Evolutionary conservation across 2,888 invertebrate species (phyloP).

Genomic region (Nesidiocoris tenuis): DNA sequence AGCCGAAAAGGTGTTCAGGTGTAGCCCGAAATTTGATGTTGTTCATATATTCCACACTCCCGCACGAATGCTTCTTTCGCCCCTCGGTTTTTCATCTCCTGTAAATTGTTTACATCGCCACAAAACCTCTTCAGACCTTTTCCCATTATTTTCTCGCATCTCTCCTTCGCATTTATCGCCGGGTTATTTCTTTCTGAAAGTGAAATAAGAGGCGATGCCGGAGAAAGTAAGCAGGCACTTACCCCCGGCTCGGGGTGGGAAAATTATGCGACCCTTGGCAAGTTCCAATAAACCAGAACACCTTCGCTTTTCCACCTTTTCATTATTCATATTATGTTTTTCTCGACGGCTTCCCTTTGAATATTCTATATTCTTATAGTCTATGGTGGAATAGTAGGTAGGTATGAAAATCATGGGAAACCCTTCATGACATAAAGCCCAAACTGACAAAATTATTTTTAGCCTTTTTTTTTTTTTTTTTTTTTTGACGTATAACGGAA

Average conservation of each 20-base stretch:
- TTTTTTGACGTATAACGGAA: no score
- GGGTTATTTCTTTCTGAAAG: neutral
- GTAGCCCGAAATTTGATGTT: neutral
- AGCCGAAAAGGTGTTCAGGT: neutral
- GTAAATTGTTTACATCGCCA: neutral
- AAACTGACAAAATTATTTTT: no score
- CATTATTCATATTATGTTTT: neutral
- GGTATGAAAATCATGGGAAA: no score
- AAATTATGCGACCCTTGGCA: neutral
- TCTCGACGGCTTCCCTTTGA: no score
- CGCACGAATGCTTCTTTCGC: neutral
- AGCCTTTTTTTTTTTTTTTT: no score
- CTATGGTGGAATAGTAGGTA: no score
- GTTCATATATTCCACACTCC: neutral
- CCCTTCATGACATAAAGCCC: no score
- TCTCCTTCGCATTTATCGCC: neutral
- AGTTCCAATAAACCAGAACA: neutral
- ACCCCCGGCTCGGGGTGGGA: neutral
- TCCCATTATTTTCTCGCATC: neutral
- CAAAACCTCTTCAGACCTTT: neutral
- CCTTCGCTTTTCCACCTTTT: neutral
- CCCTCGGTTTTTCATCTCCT: neutral
- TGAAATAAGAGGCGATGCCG: neutral
- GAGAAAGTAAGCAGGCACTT: neutral
- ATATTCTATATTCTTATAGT: no score